Evolutionary conservation across 2,888 invertebrate species (phyloP).

Genomic region (Vannuccia rotundouncinata): DNA sequence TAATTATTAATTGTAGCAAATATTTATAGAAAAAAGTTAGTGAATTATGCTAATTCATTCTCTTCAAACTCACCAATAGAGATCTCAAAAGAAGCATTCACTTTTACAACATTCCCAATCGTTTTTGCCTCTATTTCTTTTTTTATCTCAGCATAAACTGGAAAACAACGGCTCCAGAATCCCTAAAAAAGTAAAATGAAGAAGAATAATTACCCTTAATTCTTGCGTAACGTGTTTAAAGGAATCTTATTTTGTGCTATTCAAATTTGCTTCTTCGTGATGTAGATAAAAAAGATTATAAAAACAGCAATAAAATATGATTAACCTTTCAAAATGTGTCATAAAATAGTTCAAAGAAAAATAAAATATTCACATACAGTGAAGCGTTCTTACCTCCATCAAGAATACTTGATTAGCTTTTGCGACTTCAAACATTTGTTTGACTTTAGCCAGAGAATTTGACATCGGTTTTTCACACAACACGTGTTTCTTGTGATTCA

Average conservation of each 20-base stretch:
- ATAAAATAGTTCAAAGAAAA: too few relatives aligned
- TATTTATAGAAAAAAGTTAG: neutral
- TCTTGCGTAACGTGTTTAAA: too few relatives aligned
- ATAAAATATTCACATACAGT: too few relatives aligned
- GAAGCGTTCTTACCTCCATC: neutral
- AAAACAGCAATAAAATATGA: too few relatives aligned
- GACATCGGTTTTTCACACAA: neutral
- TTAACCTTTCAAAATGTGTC: too few relatives aligned
- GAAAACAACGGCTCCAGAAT: neutral
- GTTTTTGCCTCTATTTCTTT: neutral
- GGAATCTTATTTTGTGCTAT: too few relatives aligned
- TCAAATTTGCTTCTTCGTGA: too few relatives aligned
- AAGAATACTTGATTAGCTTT: neutral
- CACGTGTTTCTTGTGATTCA: neutral
- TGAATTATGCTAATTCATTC: too few relatives aligned
- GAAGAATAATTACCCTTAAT: too few relatives aligned
- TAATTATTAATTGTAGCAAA: neutral
- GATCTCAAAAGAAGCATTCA: neutral
- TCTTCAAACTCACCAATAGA: neutral
- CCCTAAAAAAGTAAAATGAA: too few relatives aligned
- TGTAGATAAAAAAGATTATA: too few relatives aligned
- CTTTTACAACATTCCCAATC: neutral
- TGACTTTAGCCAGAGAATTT: neutral
- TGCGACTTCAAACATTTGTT: neutral
- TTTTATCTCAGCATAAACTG: neutral